These are phyloP conservation scores for Bufo gargarizans DNA, from an alignment of 2,113 vertebrate species.

Conservation along the genomic window DNA sequence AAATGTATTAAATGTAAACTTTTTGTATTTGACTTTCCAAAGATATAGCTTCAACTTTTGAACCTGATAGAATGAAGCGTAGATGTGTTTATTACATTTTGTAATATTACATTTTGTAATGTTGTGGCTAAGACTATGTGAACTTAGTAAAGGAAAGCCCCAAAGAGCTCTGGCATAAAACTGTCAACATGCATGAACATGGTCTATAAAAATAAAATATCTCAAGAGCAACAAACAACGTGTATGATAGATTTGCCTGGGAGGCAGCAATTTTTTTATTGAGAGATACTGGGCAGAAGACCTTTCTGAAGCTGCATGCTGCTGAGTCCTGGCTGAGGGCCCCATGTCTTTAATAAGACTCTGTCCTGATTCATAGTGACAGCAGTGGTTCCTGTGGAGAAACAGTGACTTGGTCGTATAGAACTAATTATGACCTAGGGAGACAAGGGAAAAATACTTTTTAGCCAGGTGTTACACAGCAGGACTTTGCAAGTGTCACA, in stretches of 20 bases:
- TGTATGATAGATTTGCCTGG: constrained; percentile 37
- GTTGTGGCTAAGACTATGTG: background rate
- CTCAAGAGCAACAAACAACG: constrained; percentile 36
- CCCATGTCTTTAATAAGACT: background rate
- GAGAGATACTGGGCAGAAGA: constrained; percentile 36
- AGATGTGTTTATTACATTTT: background rate
- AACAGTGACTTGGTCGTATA: constrained; percentile 46
- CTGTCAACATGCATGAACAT: constrained; percentile 51
- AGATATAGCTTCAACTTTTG: background rate
- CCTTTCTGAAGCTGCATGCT: background rate
- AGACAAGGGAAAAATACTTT: constrained; percentile 63
- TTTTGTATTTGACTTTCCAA: background rate
- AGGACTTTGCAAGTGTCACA: constrained; percentile 65
- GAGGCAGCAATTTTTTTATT: constrained; percentile 31
- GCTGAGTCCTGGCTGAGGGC: accelerated
- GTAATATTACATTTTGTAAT: background rate
- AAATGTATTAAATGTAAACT: background rate
- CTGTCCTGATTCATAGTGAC: constrained; percentile 55
- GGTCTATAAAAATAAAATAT: constrained; percentile 30
- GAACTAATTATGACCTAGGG: constrained; percentile 62
- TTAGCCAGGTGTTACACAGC: constrained; percentile 72
- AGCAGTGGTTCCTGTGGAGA: constrained; percentile 61
- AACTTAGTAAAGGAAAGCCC: constrained; percentile 9
- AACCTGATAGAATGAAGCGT: background rate
- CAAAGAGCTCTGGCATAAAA: constrained; percentile 35